A percentile compares a stretch with the other conserved stretches of the same genome.
Conservation (phyloP, 2,797 vertebrate genomes). For the Myiotriccus ornatus region DNA sequence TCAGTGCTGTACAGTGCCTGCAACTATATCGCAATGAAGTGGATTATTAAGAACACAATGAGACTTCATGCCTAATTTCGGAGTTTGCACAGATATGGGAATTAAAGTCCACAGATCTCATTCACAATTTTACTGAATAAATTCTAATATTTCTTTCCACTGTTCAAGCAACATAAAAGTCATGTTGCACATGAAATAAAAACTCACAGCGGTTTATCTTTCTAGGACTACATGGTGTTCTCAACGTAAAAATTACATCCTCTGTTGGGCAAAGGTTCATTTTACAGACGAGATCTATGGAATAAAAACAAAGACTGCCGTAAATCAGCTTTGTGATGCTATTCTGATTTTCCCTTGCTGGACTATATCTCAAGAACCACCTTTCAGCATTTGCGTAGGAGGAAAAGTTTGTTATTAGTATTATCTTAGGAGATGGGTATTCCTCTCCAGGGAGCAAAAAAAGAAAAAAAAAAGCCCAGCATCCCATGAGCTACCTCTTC, state of each 20-base stretch:
- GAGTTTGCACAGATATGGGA: background rate
- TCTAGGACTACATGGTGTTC: background rate
- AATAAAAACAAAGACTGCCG: conserved; percentile 20
- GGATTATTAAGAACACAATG: background rate
- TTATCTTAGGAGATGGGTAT: background rate
- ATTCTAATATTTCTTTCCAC: background rate
- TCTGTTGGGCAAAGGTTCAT: background rate
- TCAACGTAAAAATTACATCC: conserved; percentile 18
- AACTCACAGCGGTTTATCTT: background rate
- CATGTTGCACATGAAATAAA: background rate
- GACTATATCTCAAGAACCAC: conserved; percentile 2
- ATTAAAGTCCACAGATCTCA: background rate
- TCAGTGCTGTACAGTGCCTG: background rate
- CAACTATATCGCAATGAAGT: background rate
- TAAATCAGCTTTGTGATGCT: background rate
- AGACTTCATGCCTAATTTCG: background rate
- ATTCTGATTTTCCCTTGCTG: background rate
- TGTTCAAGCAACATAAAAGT: background rate
- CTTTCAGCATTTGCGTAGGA: background rate
- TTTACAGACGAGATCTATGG: conserved; percentile 7
- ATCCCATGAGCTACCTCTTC: background rate
- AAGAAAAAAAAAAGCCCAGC: background rate
- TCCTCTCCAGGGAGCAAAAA: background rate
- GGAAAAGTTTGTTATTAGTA: background rate
- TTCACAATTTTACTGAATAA: background rate